These are phyloP conservation scores for Lasioglossum baleicum DNA, from an alignment of 1,140 invertebrate species.

Conservation along the genomic window DNA sequence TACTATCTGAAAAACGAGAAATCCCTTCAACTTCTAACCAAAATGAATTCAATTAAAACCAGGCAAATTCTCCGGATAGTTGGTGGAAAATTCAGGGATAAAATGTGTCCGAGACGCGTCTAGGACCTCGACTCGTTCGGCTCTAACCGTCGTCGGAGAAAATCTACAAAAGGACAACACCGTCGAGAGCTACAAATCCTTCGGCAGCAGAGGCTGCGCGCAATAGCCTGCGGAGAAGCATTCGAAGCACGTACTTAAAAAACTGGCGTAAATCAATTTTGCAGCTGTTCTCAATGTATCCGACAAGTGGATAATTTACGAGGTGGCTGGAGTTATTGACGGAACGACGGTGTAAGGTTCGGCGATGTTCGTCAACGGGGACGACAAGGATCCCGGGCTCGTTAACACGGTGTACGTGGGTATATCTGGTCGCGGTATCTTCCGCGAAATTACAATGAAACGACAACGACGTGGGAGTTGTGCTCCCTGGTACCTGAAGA, in stretches of 20 bases:
- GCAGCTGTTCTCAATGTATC: not conserved
- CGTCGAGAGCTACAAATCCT: not conserved
- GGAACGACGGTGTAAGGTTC: not conserved
- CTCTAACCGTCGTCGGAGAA: too few relatives aligned
- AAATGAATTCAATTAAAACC: too few relatives aligned
- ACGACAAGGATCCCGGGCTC: not conserved
- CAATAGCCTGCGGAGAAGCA: not conserved
- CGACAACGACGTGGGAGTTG: not conserved
- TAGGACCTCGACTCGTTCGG: too few relatives aligned
- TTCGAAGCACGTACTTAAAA: constrained; percentile 35
- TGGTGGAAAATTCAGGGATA: too few relatives aligned
- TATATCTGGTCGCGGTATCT: too few relatives aligned
- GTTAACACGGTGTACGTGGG: not conserved
- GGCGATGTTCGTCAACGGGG: not conserved
- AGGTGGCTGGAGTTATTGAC: not conserved
- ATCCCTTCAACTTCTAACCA: too few relatives aligned
- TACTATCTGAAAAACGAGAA: too few relatives aligned
- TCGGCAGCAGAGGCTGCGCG: not conserved
- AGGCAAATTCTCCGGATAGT: too few relatives aligned
- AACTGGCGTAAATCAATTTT: constrained; percentile 25
- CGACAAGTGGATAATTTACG: constrained; percentile 11
- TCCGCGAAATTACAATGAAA: not conserved
- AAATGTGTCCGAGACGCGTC: too few relatives aligned
- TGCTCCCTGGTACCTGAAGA: not conserved
- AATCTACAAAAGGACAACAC: not conserved